phyloP scores from a whole-genome alignment of 2,113 vertebrate species.

The Oncorhynchus gorbuscha region DNA sequence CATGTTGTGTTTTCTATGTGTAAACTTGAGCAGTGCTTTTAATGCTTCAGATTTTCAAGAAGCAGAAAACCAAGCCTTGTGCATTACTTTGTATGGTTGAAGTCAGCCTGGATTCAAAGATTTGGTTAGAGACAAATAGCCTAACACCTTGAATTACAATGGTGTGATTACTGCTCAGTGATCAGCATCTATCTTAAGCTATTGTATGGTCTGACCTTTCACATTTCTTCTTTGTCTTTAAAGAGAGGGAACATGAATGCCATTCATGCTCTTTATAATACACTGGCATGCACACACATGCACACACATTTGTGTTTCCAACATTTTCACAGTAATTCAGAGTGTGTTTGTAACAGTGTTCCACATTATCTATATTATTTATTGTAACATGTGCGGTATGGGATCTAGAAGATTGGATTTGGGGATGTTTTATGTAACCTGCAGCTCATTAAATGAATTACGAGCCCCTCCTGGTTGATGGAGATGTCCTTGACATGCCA shows the following conservation, averaged over 20 bases:
- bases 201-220: no score
- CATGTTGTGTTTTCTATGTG: neutral
- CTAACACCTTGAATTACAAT: no score
- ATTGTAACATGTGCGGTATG: constrained; percentile 26
- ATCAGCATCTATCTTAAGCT: no score
- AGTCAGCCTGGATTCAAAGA: neutral
- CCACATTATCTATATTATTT: constrained; percentile 41
- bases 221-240: no score
- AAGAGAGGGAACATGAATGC: no score
- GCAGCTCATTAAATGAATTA: constrained; percentile 53
- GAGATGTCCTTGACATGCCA: constrained; percentile 19
- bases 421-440: constrained; percentile 35
- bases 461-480: constrained; percentile 36
- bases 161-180: no score
- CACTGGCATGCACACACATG: neutral
- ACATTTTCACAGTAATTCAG: neutral
- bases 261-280: neutral
- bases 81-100: no score
- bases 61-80: no score
- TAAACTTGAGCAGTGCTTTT: neutral
- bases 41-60: neutral
- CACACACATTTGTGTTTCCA: neutral
- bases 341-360: constrained; percentile 43
- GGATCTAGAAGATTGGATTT: constrained; percentile 15
- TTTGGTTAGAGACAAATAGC: neutral